Evolutionary conservation across 1,140 invertebrate genomes (phyloP), one percentile per base, ranked within the genome.

Genomic region (Heliconius congener): DNA sequence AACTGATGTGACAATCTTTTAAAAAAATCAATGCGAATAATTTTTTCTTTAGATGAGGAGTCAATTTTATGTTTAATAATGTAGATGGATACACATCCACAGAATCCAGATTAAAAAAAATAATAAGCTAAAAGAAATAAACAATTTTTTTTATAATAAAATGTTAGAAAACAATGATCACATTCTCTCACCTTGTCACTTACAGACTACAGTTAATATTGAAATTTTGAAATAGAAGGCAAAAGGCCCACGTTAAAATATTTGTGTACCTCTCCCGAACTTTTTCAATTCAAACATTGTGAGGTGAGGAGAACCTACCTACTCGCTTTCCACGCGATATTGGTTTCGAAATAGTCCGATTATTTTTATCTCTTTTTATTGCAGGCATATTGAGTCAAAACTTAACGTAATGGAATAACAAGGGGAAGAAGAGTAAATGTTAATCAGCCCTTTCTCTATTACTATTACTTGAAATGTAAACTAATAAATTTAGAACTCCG

Each of bases 201-300:
- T 66, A 66, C 60, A 66, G 18, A 52, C 18, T 52, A 52, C 0
- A 52, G 60, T 72, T 72, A 72, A 72, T 72, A 72, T 72, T 37
- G n/a, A 23, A 52, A 72, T 80, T 75, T 74, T 72, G 73, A 80
- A 80, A 72, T 74, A 37, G 39, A 80, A 71, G 34, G 52, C 75
- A 80, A 80, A 76, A 76, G 37, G 23, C 39, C 74, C 50, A 39
- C 37, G 50, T 80, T 72, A 76, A 77, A 80, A 80, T 80, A 80
- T 80, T 72, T 80, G 74, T 73, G 78, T 42, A 76, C 46, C 79
- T 80, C 79, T 80, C 71, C 52, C 74, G 74, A 80, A 76, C 74
- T 80, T 76, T 76, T 80, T 80, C 74, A 80, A 80, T 76, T 80
- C 66, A 73, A 75, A 76, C 79, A 80, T 52, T 76, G 34, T 72